Conservation (phyloP, 2,888 invertebrate species). For the Trisateles emortualis region DNA sequence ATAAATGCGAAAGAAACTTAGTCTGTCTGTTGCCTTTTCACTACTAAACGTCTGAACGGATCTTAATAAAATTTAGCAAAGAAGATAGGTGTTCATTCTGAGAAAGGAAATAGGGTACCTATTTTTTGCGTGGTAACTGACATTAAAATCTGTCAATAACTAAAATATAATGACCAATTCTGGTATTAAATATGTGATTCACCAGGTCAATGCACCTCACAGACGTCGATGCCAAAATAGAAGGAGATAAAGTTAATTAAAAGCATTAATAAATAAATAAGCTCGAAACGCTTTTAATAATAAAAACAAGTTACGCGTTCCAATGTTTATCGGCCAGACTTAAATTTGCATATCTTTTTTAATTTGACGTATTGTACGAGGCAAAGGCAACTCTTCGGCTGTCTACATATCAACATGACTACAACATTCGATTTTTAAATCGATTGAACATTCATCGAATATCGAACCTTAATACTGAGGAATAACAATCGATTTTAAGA, state of each 20-base stretch:
- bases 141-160: no score
- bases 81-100: no score
- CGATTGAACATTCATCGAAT: constrained; percentile 29
- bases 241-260: constrained; percentile 81
- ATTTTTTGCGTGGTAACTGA: no score
- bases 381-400: constrained; percentile 50
- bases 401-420: constrained; percentile 49
- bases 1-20: no score
- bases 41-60: no score
- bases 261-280: constrained; percentile 81
- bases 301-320: constrained; percentile 66
- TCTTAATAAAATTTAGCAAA: no score
- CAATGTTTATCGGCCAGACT: constrained; percentile 64
- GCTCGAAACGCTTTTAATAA: constrained; percentile 67
- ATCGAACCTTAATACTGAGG: constrained; percentile 38
- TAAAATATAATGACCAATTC: constrained; percentile 48
- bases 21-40: no score
- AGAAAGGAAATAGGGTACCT: no score
- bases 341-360: constrained; percentile 79
- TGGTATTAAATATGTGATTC: constrained; percentile 55
- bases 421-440: constrained; percentile 43
- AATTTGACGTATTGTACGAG: constrained; percentile 71
- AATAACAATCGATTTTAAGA: constrained; percentile 41
- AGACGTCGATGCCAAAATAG: constrained; percentile 74
- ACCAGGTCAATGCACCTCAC: constrained; percentile 72